A percentile compares a stretch with the other conserved stretches of the same genome.
These are phyloP conservation scores for Siniperca chuatsi DNA, from an alignment of 2,113 vertebrate species.

Conservation along the genomic window DNA sequence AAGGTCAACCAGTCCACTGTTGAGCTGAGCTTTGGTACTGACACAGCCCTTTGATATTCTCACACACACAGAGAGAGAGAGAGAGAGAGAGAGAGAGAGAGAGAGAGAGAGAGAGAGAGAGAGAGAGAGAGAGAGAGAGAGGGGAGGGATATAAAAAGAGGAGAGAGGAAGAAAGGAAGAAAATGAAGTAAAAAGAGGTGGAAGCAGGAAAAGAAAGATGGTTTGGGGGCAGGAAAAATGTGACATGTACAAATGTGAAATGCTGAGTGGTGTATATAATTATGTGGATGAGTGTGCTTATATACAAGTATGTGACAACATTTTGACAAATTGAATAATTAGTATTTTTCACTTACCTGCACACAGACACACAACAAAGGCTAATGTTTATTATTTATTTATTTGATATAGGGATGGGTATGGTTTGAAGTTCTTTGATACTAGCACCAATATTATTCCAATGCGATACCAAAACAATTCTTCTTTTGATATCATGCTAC, in stretches of 20 bases:
- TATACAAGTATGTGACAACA: background rate
- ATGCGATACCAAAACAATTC: background rate
- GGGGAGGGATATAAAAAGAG: constrained; percentile 5
- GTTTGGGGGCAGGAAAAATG: background rate
- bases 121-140: constrained; percentile 2
- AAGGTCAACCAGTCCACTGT: constrained; percentile 73
- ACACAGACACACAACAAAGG: background rate
- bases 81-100: background rate
- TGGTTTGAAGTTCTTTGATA: background rate
- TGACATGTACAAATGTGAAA: background rate
- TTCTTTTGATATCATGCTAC: background rate
- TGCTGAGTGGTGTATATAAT: background rate
- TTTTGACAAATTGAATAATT: background rate
- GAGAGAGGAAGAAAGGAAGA: background rate
- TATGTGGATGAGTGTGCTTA: too few species aligned
- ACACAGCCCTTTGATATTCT: constrained; percentile 70
- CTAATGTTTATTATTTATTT: background rate
- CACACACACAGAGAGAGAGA: constrained; percentile 9
- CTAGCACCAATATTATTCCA: background rate
- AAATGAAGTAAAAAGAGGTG: background rate
- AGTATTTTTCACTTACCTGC: background rate
- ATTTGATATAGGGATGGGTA: background rate
- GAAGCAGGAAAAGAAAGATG: background rate
- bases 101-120: constrained; percentile 12
- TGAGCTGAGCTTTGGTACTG: constrained; percentile 61